A percentile compares a stretch with the other conserved stretches of the same genome.
These are phyloP conservation scores for Beris chalybata DNA, from an alignment of 2,888 invertebrate species.

Conservation along the genomic window DNA sequence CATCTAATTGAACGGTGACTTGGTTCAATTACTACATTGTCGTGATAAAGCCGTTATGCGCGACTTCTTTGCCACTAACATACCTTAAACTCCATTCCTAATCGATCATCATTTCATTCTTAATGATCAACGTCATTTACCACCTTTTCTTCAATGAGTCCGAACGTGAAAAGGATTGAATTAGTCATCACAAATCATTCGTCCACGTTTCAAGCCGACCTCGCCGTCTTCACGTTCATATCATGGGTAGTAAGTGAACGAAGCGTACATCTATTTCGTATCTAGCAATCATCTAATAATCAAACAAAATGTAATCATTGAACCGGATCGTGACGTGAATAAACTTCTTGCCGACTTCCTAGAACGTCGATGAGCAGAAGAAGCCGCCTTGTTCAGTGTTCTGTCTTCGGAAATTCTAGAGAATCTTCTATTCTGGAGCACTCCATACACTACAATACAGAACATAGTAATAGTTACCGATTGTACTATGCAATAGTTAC, in stretches of 20 bases:
- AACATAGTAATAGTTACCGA: not conserved
- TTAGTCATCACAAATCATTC: slow-evolving; percentile 2
- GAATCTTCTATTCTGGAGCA: not conserved
- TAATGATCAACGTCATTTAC: too few species aligned
- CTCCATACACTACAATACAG: not conserved
- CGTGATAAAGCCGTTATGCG: too few species aligned
- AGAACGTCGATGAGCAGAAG: not conserved
- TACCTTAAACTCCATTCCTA: too few species aligned
- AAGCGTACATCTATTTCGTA: not conserved
- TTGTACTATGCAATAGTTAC: not conserved
- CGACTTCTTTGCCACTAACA: too few species aligned
- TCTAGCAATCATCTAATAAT: slow-evolving; percentile 19
- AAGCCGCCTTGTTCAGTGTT: slow-evolving; percentile 9
- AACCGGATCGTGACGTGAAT: slow-evolving; percentile 29
- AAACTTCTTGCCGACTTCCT: slow-evolving; percentile 21
- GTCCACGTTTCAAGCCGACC: not conserved
- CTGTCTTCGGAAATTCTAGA: not conserved
- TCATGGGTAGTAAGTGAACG: not conserved
- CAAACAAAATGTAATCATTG: slow-evolving; percentile 25
- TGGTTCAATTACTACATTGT: too few species aligned
- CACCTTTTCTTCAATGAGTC: too few species aligned
- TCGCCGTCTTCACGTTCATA: not conserved
- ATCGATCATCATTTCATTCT: too few species aligned
- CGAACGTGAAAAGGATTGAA: too few species aligned
- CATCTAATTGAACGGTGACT: too few species aligned